Conservation (phyloP, 2,797 vertebrate genomes). For the Myotis pilosus region DNA sequence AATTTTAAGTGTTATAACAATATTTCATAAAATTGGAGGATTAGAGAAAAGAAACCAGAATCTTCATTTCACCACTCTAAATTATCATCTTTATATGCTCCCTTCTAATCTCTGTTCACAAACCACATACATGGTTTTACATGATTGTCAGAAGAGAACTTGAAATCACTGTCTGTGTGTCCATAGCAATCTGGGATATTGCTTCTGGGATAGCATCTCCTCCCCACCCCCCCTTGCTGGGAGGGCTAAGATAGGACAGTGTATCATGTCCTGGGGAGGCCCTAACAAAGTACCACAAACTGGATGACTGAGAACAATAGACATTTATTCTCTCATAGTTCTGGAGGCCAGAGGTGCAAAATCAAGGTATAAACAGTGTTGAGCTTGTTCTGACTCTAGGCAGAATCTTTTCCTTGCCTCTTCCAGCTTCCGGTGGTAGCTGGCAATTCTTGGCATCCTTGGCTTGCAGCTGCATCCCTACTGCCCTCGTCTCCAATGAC, state of each 20-base stretch:
- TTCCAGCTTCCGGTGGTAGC: neutral
- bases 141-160: no score
- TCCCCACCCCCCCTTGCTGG: neutral
- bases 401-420: neutral
- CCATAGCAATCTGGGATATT: neutral
- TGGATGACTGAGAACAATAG: neutral
- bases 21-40: neutral
- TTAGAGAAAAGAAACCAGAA: neutral
- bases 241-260: no score
- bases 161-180: neutral
- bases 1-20: neutral
- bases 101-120: neutral
- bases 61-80: neutral
- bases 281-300: neutral
- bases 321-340: no score
- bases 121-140: neutral
- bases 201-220: neutral
- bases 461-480: rapidly evolving
- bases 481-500: rapidly evolving
- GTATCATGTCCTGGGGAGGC: neutral
- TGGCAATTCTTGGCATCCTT: rapidly evolving
- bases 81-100: rapidly evolving
- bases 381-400: rapidly evolving
- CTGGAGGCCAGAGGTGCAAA: neutral
- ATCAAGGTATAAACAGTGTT: no score